These are phyloP conservation scores for Zoroaster sp. DNA, from an alignment of 53 echinoderm and acorn worm genomes.

Conservation along the genomic window DNA sequence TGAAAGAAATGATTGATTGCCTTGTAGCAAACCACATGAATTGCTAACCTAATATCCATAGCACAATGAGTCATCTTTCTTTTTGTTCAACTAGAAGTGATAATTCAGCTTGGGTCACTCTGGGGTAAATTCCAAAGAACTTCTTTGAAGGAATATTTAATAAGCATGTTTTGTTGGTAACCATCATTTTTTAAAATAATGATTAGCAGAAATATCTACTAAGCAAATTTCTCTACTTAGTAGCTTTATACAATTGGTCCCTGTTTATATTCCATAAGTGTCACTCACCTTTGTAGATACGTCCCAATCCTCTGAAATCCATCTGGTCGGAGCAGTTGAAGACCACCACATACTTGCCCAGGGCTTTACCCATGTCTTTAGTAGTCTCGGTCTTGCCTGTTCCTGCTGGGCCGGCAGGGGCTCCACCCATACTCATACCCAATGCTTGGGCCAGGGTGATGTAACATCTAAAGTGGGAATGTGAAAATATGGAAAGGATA, in stretches of 20 bases:
- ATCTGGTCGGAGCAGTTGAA: slow-evolving; percentile 99
- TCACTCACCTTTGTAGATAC: slow-evolving; percentile 96
- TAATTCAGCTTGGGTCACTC: too few species aligned
- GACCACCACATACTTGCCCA: slow-evolving; percentile 99
- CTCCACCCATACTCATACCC: slow-evolving; percentile 99
- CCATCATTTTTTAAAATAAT: not conserved
- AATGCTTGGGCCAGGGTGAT: slow-evolving; percentile 95
- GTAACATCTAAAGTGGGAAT: slow-evolving; percentile 80
- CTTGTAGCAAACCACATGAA: too few species aligned
- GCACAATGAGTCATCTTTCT: too few species aligned
- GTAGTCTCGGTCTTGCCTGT: slow-evolving; percentile 99
- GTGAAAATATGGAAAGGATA: not conserved
- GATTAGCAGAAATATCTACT: not conserved
- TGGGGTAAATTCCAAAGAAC: too few species aligned
- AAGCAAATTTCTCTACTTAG: too few species aligned
- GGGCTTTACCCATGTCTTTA: slow-evolving; percentile 98
- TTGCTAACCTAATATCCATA: too few species aligned
- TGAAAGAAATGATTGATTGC: too few species aligned
- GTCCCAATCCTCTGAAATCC: slow-evolving; percentile 98
- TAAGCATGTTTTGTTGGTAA: not conserved
- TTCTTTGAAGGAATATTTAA: not conserved
- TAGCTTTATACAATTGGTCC: too few species aligned
- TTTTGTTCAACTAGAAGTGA: too few species aligned
- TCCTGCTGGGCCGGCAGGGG: slow-evolving; percentile 97
- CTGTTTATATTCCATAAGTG: not conserved